Conservation (phyloP, 2,113 vertebrate genomes). For the Sakesphorus luctuosus region DNA sequence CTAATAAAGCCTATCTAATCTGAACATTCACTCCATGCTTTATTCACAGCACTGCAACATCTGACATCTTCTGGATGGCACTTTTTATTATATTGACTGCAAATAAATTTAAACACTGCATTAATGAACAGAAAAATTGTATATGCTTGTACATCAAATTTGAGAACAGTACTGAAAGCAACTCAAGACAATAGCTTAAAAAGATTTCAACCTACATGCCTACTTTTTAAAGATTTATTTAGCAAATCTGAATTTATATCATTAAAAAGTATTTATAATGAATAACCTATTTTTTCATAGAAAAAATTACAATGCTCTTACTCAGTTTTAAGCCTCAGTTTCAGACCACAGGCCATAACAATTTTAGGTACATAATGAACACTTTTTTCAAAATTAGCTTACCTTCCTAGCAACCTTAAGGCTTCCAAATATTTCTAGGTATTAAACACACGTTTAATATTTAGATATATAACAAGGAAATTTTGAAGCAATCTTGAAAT, state of each 20-base stretch:
- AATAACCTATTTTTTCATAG: not conserved
- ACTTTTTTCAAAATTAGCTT: not conserved
- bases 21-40: not conserved
- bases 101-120: not conserved
- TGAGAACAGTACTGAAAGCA: not conserved
- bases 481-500: not conserved
- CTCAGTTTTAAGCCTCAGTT: not conserved
- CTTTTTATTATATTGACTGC: not conserved
- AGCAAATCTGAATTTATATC: not conserved
- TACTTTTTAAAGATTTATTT: not conserved
- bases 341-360: not conserved
- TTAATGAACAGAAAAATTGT: not conserved
- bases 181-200: not conserved
- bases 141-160: not conserved
- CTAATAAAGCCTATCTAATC: not conserved
- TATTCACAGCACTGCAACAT: not conserved
- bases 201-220: not conserved
- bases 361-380: not conserved
- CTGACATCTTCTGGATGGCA: not conserved
- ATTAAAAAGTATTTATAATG: conserved; percentile 4
- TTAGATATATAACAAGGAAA: not conserved
- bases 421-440: not conserved
- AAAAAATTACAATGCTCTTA: not conserved
- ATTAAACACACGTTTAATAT: not conserved
- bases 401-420: not conserved